Conservation (phyloP, 2,113 vertebrate species). For the Gambusia holbrooki region DNA sequence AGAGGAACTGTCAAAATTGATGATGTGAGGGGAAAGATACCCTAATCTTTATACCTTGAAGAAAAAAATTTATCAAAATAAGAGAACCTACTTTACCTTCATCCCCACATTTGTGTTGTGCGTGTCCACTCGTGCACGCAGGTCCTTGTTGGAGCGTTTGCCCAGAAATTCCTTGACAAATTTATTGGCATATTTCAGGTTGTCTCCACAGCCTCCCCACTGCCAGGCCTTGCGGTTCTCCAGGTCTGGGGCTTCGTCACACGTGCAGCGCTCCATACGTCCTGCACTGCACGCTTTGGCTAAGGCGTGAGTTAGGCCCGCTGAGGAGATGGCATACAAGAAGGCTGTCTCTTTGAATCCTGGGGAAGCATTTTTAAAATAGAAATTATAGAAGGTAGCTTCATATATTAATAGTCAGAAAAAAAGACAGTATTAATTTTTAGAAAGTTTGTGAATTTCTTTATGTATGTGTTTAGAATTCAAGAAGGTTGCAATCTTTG, state of each 20-base stretch:
- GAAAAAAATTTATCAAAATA: background rate
- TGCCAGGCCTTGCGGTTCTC: constrained; percentile 99
- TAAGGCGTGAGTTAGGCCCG: constrained; percentile 92
- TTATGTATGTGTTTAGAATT: background rate
- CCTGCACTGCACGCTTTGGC: constrained; percentile 96
- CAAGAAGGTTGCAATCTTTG: no score
- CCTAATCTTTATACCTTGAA: background rate
- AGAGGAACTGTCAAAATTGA: background rate
- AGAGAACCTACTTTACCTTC: constrained; percentile 83
- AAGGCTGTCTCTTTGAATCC: constrained; percentile 98
- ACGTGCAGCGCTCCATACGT: constrained; percentile 98
- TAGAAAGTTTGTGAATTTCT: background rate
- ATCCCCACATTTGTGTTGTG: constrained; percentile 98
- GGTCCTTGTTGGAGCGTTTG: constrained; percentile 94
- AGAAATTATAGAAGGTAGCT: background rate
- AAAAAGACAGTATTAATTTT: background rate
- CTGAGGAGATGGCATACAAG: constrained; percentile 95
- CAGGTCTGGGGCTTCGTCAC: constrained; percentile 94
- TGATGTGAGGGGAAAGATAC: background rate
- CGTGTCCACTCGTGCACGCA: constrained; percentile 93
- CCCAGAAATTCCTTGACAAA: constrained; percentile 98
- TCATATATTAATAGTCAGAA: background rate
- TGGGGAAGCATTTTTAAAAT: constrained; percentile 50
- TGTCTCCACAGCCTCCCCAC: constrained; percentile 98
- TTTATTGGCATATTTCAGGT: constrained; percentile 98